A percentile compares a stretch with the other conserved stretches of the same genome.
These are phyloP conservation scores for Caenorhabditis sp. DNA, from an alignment of 2,888 invertebrate species.

Conservation along the genomic window DNA sequence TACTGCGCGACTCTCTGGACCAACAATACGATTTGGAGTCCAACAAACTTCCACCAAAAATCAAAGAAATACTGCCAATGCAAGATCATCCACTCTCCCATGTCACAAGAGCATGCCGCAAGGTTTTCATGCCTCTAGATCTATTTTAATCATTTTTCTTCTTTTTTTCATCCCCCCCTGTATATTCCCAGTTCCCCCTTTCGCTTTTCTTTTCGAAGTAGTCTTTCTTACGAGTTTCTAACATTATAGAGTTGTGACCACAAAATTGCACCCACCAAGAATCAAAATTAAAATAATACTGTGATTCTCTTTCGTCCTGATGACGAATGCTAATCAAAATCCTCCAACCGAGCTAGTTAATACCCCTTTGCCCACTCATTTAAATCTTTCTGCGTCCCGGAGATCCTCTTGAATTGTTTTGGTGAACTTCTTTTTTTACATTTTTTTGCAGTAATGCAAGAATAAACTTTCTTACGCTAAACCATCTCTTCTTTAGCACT, in stretches of 20 bases:
- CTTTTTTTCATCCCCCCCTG: too few species aligned
- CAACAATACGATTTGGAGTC: constrained; percentile 73
- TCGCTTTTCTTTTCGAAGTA: constrained; percentile 6
- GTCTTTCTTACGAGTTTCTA: constrained; percentile 11
- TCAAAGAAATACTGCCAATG: constrained; percentile 71
- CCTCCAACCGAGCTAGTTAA: not conserved
- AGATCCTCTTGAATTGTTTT: constrained; percentile 5
- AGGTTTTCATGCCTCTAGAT: constrained; percentile 79
- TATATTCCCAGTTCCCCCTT: constrained; percentile 6
- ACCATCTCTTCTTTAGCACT: not conserved
- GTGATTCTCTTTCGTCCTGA: constrained; percentile 18
- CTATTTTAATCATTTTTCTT: constrained; percentile 58
- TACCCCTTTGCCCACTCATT: not conserved
- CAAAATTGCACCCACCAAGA: constrained; percentile 19
- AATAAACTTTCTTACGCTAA: not conserved
- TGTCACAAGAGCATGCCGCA: constrained; percentile 75
- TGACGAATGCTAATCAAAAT: constrained; percentile 12
- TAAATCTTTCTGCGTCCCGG: not conserved
- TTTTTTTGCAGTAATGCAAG: not conserved
- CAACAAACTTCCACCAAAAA: constrained; percentile 75
- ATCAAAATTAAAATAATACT: constrained; percentile 4
- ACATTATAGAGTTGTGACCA: constrained; percentile 25
- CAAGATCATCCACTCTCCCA: constrained; percentile 75
- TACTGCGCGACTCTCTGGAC: constrained; percentile 79
- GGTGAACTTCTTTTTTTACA: not conserved